A percentile compares a stretch with the other conserved stretches of the same genome.
These are phyloP conservation scores for Pogonognathellus flavescens DNA, from an alignment of 1,140 invertebrate species.

Conservation along the genomic window DNA sequence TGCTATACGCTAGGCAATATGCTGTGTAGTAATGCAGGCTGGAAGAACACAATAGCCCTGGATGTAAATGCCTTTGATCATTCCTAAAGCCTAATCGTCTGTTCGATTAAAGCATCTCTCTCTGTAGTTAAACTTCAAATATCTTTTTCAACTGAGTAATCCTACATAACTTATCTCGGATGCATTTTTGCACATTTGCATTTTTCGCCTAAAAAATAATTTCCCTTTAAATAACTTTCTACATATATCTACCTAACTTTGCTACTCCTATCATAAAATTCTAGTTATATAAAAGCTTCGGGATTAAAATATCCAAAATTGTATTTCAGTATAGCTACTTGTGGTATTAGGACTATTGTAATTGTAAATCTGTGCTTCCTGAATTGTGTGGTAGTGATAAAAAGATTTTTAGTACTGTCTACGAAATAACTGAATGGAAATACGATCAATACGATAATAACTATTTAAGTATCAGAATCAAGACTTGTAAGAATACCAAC, in stretches of 20 bases:
- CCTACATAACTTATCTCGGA: no score
- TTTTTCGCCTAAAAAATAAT: background rate
- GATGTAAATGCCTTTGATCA: background rate
- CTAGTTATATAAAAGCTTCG: background rate
- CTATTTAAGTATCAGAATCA: no score
- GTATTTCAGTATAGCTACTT: background rate
- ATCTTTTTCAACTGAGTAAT: no score
- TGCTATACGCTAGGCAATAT: slow-evolving; percentile 31
- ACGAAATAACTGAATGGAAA: no score
- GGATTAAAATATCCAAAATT: slow-evolving; percentile 29
- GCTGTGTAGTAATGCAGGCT: slow-evolving; percentile 31
- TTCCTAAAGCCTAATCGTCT: no score
- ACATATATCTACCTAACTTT: background rate
- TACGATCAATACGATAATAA: no score
- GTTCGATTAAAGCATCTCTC: no score
- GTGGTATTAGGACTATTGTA: background rate
- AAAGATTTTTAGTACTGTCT: background rate
- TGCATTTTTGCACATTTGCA: no score
- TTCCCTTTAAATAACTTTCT: background rate
- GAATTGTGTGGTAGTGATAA: background rate
- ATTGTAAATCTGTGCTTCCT: background rate
- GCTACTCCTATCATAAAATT: background rate
- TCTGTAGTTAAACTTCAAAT: no score
- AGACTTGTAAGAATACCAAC: no score
- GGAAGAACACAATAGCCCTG: background rate